These are phyloP conservation scores for Oryzias javanicus DNA, from an alignment of 2,113 vertebrate genomes.

Conservation along the genomic window DNA sequence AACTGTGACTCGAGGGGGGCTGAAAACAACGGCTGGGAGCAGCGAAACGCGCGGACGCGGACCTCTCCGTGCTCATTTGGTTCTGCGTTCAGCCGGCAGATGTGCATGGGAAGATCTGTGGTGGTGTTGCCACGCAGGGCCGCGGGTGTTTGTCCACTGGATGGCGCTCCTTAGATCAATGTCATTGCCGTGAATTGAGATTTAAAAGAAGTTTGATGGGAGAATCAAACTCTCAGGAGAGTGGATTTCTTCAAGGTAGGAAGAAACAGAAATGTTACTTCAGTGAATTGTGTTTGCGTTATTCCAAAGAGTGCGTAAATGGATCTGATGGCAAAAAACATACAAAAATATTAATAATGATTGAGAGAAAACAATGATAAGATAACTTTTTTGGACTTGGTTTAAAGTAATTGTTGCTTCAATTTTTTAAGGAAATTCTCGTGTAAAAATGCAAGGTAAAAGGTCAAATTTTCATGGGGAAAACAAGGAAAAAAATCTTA, in stretches of 20 bases:
- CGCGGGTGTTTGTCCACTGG: slow-evolving; percentile 79
- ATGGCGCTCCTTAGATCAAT: slow-evolving; percentile 97
- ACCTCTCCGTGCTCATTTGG: slow-evolving; percentile 73
- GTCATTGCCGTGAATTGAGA: slow-evolving; percentile 90
- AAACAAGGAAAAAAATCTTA: no score
- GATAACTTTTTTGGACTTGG: no score
- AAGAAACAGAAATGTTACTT: slow-evolving; percentile 39
- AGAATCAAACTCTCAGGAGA: background rate
- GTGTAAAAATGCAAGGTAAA: background rate
- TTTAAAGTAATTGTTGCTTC: slow-evolving; percentile 15
- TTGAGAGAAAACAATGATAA: no score
- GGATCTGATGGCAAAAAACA: no score
- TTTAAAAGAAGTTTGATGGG: slow-evolving; percentile 49
- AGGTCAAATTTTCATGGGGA: no score
- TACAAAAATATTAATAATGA: no score
- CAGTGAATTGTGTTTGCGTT: no score
- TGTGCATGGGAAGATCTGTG: slow-evolving; percentile 52
- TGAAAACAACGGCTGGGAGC: slow-evolving; percentile 76
- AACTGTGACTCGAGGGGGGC: slow-evolving; percentile 82
- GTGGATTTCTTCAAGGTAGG: slow-evolving; percentile 62
- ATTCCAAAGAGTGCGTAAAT: no score
- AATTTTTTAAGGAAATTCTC: background rate
- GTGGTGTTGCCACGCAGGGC: slow-evolving; percentile 7
- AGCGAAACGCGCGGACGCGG: slow-evolving; percentile 71
- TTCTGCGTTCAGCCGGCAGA: slow-evolving; percentile 54